Percentiles rank a stretch among this genome's conserved stretches.
Evolutionary conservation across 2,797 vertebrate genomes (phyloP).

Genomic region (Acanthiza pusilla): DNA sequence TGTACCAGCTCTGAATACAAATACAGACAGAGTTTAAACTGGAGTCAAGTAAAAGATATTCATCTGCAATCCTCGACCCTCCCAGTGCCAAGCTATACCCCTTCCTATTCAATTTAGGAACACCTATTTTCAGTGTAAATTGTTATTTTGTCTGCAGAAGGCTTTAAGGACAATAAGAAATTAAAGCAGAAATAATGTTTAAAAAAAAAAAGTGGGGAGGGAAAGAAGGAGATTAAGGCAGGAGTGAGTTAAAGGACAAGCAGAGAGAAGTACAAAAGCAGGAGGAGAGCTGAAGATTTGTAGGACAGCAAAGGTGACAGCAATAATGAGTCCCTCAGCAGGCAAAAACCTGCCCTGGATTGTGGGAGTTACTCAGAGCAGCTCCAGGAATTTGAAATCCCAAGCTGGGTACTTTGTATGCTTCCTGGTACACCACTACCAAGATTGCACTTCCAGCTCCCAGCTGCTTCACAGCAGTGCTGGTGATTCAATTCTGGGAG

Average conservation of each 20-base stretch:
- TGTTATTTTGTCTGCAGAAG: not conserved
- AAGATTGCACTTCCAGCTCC: not conserved
- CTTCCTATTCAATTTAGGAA: not conserved
- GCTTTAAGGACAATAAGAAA: not conserved
- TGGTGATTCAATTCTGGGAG: not conserved
- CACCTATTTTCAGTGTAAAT: not conserved
- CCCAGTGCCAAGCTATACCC: rapidly evolving
- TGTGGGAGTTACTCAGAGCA: not conserved
- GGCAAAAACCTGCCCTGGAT: not conserved
- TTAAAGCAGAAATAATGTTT: not conserved
- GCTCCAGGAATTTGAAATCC: not conserved
- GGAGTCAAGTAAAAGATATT: not conserved
- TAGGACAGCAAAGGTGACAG: not conserved
- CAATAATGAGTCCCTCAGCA: not conserved
- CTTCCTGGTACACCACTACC: not conserved
- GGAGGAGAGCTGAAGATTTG: not conserved
- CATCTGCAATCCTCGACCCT: not conserved
- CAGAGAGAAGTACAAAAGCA: not conserved
- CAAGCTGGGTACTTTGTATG: not conserved
- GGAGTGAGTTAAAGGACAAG: not conserved
- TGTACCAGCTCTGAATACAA: not conserved
- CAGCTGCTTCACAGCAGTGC: not conserved
- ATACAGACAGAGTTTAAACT: not conserved
- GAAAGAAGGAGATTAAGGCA: not conserved
- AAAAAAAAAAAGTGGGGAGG: not conserved